Evolutionary conservation across 2,888 invertebrate species (phyloP).

Genomic region (Cerceris ruficornis): DNA sequence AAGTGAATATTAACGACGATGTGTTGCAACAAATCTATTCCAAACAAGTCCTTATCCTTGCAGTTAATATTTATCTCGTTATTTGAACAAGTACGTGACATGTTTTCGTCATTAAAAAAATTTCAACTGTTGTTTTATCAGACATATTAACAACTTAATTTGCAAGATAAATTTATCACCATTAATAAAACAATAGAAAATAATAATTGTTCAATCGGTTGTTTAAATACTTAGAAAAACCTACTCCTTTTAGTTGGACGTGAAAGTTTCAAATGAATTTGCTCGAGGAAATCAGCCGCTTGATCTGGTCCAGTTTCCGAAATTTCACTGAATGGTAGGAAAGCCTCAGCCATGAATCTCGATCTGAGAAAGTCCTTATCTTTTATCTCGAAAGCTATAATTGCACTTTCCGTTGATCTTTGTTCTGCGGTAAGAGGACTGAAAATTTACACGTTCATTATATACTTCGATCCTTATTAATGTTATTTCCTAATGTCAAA

Average conservation of each 20-base stretch:
- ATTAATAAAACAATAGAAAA: neutral
- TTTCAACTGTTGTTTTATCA: too few species aligned
- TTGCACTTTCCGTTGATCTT: conserved; percentile 86
- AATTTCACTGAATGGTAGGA: conserved; percentile 90
- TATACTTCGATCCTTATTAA: neutral
- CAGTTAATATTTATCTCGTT: too few species aligned
- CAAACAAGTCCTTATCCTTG: too few species aligned
- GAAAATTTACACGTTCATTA: conserved; percentile 65
- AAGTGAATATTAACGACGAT: neutral
- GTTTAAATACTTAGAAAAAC: conserved; percentile 47
- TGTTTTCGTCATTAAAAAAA: too few species aligned
- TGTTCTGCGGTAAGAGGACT: conserved; percentile 90
- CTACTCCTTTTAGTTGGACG: conserved; percentile 87
- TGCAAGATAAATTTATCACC: neutral
- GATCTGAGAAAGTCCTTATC: conserved; percentile 97
- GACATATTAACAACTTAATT: too few species aligned
- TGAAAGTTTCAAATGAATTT: conserved; percentile 88
- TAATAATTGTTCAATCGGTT: neutral
- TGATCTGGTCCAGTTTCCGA: conserved; percentile 85
- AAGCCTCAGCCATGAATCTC: conserved; percentile 97
- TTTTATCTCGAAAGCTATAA: conserved; percentile 95
- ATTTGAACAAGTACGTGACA: too few species aligned
- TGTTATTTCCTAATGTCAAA: neutral
- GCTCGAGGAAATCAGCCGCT: conserved; percentile 85
- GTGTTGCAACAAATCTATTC: neutral